Evolutionary conservation across 2,888 invertebrate species (phyloP).

Genomic region (Belgica antarctica): DNA sequence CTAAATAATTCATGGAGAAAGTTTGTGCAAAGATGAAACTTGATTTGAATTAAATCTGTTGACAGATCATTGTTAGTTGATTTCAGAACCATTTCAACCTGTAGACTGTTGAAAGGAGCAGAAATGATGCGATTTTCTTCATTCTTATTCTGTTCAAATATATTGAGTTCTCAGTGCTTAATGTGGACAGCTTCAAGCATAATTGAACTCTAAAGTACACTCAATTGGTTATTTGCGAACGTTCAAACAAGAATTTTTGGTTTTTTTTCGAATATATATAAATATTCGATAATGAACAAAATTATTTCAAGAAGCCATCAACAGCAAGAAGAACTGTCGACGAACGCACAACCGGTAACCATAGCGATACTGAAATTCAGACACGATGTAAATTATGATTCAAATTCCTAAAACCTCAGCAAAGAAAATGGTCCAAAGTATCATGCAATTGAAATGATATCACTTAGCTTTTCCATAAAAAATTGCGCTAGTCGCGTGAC

Average conservation of each 20-base stretch:
- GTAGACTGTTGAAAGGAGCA: not conserved
- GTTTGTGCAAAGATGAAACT: too few relatives aligned
- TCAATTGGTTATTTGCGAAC: too few relatives aligned
- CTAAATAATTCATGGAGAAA: not conserved
- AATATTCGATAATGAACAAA: not conserved
- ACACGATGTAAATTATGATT: conserved; percentile 1
- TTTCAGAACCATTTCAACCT: not conserved
- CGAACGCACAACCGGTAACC: not conserved
- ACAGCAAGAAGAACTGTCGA: not conserved
- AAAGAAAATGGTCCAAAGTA: conserved; percentile 22
- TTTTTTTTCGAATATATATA: not conserved
- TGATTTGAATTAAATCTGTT: too few relatives aligned
- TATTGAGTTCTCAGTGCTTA: too few relatives aligned
- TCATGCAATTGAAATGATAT: conserved; percentile 6
- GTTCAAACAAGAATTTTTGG: too few relatives aligned
- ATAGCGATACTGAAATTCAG: not conserved
- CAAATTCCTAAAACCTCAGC: conserved; percentile 19
- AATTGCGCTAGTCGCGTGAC: not conserved
- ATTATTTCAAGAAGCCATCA: not conserved
- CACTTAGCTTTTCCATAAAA: conserved; percentile 5
- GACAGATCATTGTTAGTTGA: too few relatives aligned
- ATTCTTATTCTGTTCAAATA: too few relatives aligned
- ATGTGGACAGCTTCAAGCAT: too few relatives aligned
- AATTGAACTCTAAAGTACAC: too few relatives aligned
- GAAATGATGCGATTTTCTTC: too few relatives aligned